Base-by-base conservation (phyloP, 1,140 invertebrate species). In the Acyrthosiphon pisum region DNA sequence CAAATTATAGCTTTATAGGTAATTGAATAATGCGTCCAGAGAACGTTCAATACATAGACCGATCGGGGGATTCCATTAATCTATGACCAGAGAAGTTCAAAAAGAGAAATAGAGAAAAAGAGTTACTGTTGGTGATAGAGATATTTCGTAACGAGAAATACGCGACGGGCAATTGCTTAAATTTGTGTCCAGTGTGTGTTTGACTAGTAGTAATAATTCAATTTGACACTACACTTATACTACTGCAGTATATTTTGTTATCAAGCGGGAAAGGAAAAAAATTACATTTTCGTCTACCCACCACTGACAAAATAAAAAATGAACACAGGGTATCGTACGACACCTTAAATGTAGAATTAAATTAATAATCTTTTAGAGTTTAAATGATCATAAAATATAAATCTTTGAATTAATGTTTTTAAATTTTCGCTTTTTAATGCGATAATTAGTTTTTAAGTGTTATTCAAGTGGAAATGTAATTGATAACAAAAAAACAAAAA, bases 1-100 rank as follows among this genome's bases (percentile, higher is more conserved):
- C 90, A 76, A 76, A 91, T 91, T 76, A 91, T 68, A n/a, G 90
- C 26, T 44, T 76, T n/a, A 30, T 26, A 35, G n/a, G 91, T 83
- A 83, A 92, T 83, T 83, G 76, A 92, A 92, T 92, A 92, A 92
- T 83, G 46, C 84, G 91, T 92, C 46, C 35, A 20, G 1, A 37
- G n/a, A 26, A 56, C 50, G 50, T 56, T 56, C 23, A 89, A 37
- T 23, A 89, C 48, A 89, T 35, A 53, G 88, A 89, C 8, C 35
- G 48, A 46, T 48, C 48, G 50, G 3, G 9, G 18, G 14, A 87
- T 48, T 50, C 50, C 88, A 89, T 89, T 89, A 56, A 89, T 89
- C 88, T 89, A 88, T 88, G 48, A 88, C 87, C 23, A n/a, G n/a
- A 37, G 11, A 89, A 53, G 35, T 50, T 35, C 46, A 89, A 23